phyloP scores from a whole-genome alignment of 2,113 vertebrate genomes.

The Todiramphus chloris region DNA sequence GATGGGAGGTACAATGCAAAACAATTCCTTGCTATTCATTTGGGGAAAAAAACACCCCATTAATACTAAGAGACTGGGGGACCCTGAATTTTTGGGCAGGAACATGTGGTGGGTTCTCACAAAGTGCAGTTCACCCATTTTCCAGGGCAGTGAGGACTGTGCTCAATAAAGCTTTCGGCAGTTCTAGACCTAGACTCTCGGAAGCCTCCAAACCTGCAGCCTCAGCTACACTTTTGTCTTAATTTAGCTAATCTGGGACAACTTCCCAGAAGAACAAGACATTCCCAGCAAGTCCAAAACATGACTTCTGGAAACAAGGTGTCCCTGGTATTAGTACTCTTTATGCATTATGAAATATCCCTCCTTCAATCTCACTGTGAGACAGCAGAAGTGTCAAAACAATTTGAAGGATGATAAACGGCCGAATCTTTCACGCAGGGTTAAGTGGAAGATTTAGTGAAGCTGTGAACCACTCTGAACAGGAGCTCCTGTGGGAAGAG shows the following conservation, averaged over 20 bases:
- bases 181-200: neutral
- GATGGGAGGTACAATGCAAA: accelerated
- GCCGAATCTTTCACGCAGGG: neutral
- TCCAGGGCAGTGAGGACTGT: neutral
- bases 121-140: neutral
- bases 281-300: neutral
- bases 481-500: neutral
- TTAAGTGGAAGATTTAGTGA: neutral
- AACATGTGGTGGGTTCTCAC: neutral
- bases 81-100: neutral
- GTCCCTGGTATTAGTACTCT: neutral
- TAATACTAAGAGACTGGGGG: neutral
- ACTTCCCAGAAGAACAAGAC: conserved; percentile 1
- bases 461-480: neutral
- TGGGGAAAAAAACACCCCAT: neutral
- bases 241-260: conserved; percentile 5
- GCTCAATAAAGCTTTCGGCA: neutral
- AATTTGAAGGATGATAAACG: neutral
- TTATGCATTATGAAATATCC: neutral
- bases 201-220: neutral
- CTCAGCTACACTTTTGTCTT: conserved; percentile 10
- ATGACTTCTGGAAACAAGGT: neutral
- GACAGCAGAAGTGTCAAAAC: neutral
- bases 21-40: neutral
- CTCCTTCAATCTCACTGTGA: neutral